Evolutionary conservation across 2,797 vertebrate species (phyloP), one percentile per base, ranked within the genome.

Genomic region (Dipus sagitta): DNA sequence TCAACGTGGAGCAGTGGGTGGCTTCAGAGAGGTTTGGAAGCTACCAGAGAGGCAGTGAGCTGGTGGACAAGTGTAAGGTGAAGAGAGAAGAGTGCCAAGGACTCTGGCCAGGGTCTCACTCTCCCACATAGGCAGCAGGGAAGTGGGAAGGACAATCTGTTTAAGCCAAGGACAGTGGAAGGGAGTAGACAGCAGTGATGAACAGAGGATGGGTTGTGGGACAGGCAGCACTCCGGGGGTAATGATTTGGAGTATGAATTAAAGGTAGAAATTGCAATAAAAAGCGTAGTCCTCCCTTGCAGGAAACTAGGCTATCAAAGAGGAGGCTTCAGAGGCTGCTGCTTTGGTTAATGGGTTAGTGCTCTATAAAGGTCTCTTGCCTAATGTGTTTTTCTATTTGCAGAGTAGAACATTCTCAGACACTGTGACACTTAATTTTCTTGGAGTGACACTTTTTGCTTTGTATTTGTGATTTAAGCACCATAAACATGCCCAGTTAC

Each of bases 391-490:
- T 83, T 71, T 96, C 71, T 81, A 1, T 47, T 91, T 60, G 75
- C 1, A 0, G 62, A 94, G 79, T 64, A 26, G 70, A 86, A 87
- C 82, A 62, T 88, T 95, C 90, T 93, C 88, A 92, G 77, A 89
- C 58, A 85, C 65, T 17, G 30, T 0, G 0, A 71, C 95, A 79
- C 52, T 91, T 88, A 79, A 79, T 95, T 92, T 96, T 82, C 92
- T 94, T 72, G 14, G 90, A 93, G 72, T 94, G 90, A 71, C 8
- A 80, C 62, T 82, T 90, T 91, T 71, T 88, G 62, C 62, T 86
- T 92, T 80, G 84, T 88, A 52, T 92, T 88, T 67, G 23, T 90
- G 71, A 94, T 95, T 92, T 92, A 96, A 88, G 67, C 24, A 38
- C 88, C 80, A 21, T 95, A 94, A 94, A 91, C 77, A 88, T 38